Evolutionary conservation across 2,113 vertebrate species (phyloP).

Genomic region (Dendrocopos noguchii): DNA sequence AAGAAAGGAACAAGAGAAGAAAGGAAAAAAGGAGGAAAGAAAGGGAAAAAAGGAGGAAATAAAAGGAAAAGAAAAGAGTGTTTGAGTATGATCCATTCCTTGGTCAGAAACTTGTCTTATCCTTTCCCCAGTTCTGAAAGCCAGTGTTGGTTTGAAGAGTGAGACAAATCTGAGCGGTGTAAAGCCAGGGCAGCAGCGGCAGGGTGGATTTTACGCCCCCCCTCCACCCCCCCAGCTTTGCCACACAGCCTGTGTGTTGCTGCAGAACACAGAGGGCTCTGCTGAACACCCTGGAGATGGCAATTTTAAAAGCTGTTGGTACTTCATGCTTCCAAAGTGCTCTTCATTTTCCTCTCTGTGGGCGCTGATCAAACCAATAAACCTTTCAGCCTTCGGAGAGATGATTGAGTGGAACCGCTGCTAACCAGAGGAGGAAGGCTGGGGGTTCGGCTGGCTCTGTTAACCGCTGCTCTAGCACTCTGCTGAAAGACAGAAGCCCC

Average conservation of each 20-base stretch:
- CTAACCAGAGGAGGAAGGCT: neutral
- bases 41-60: neutral
- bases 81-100: neutral
- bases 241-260: neutral
- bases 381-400: conserved; percentile 18
- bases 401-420: neutral
- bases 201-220: neutral
- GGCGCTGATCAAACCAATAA: conserved; percentile 43
- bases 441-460: neutral
- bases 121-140: neutral
- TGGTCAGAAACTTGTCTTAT: neutral
- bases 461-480: neutral
- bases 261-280: neutral
- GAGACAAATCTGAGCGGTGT: neutral
- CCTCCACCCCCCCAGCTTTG: neutral
- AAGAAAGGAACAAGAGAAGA: neutral
- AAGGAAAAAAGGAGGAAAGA: neutral
- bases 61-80: neutral
- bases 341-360: conserved; percentile 54
- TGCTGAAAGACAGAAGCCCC: neutral
- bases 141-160: neutral
- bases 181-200: neutral
- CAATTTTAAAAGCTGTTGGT: conserved; percentile 40
- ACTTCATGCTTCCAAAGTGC: neutral
- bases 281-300: neutral